These are phyloP conservation scores for Dromococcyx pavoninus DNA, from an alignment of 2,797 vertebrate species.

Conservation along the genomic window DNA sequence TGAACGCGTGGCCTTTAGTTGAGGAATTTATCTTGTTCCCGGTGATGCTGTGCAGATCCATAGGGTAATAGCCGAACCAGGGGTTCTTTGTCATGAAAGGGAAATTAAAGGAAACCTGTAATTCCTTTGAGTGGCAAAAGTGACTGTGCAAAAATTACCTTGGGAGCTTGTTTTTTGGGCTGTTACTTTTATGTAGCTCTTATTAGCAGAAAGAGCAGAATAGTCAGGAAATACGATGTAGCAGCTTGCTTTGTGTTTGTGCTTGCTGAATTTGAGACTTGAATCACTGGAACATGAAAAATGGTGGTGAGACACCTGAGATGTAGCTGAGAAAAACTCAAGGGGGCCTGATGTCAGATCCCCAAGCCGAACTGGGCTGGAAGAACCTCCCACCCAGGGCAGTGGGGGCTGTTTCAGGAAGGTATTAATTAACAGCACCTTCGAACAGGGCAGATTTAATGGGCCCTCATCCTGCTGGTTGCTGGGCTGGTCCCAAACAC, in stretches of 20 bases:
- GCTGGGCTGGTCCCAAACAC: not conserved
- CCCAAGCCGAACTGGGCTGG: fast-evolving
- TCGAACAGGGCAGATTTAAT: not conserved
- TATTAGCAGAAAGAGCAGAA: not conserved
- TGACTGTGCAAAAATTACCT: not conserved
- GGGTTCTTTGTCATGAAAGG: not conserved
- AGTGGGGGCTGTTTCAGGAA: not conserved
- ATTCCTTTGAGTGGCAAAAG: not conserved
- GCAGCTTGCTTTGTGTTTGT: not conserved
- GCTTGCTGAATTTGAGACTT: not conserved
- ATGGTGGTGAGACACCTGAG: not conserved
- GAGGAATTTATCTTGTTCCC: not conserved
- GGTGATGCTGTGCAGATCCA: fast-evolving
- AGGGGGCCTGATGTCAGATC: not conserved
- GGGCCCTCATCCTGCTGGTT: not conserved
- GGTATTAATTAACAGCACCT: not conserved
- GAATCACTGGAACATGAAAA: not conserved
- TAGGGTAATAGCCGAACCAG: not conserved
- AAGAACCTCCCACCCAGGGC: not conserved
- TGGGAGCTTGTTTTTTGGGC: not conserved
- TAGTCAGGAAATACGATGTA: not conserved
- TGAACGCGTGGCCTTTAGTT: not conserved
- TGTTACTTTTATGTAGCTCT: not conserved
- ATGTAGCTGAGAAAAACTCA: not conserved
- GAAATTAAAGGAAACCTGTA: not conserved